A percentile compares a stretch with the other conserved stretches of the same genome.
phyloP scores from a whole-genome alignment of 2,797 vertebrate genomes.

The Amblyopsis hoosieri region DNA sequence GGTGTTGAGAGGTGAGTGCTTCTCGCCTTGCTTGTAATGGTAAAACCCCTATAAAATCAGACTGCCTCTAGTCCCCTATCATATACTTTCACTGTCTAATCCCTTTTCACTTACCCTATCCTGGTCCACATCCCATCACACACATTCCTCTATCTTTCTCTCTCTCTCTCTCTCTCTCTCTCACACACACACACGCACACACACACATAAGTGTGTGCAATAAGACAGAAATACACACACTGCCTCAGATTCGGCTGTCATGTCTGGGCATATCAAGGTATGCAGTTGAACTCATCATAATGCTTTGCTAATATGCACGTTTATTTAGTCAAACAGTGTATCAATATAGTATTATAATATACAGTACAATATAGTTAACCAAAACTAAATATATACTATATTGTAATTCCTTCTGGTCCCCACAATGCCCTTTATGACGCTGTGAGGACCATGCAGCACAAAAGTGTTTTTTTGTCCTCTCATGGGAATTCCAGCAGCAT shows the following conservation, averaged over 20 bases:
- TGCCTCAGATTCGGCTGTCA: conserved; percentile 11
- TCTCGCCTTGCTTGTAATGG: conserved; percentile 42
- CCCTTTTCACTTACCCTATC: no score
- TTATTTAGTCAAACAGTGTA: neutral
- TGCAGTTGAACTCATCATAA: conserved; percentile 16
- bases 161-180: no score
- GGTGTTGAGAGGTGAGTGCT: conserved; percentile 64
- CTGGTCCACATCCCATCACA: neutral
- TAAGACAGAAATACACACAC: conserved; percentile 13
- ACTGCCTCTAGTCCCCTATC: conserved; percentile 31
- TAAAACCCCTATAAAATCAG: conserved; percentile 47
- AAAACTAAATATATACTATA: no score
- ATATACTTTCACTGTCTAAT: conserved; percentile 38
- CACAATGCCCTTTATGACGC: conserved; percentile 51
- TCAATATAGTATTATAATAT: neutral
- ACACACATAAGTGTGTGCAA: neutral
- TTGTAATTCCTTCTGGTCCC: neutral
- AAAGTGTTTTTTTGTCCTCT: conserved; percentile 36
- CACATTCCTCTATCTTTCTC: neutral
- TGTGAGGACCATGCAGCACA: conserved; percentile 47
- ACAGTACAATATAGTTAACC: no score
- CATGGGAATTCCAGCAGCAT: conserved; percentile 52
- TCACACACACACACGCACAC: conserved; percentile 3
- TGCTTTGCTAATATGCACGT: no score
- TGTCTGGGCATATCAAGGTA: conserved; percentile 26